These are phyloP conservation scores for Daubentonia madagascariensis DNA, from an alignment of 2,113 vertebrate genomes.

Conservation along the genomic window DNA sequence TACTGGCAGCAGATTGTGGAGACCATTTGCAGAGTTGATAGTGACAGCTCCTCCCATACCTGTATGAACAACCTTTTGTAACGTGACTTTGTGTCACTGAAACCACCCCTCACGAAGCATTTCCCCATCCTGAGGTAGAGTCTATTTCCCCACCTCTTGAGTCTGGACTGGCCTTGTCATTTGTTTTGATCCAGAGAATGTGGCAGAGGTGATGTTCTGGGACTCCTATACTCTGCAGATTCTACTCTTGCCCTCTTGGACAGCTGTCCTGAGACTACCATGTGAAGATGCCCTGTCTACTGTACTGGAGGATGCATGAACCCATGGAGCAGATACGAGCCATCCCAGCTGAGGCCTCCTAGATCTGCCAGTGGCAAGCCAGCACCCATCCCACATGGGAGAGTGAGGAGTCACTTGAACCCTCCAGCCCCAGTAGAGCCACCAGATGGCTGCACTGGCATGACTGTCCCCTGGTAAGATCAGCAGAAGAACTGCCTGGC, in stretches of 20 bases:
- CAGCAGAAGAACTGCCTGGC: background rate
- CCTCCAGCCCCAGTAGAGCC: background rate
- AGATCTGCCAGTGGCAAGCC: too few relatives aligned
- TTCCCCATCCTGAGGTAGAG: background rate
- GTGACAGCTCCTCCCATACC: background rate
- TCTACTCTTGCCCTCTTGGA: background rate
- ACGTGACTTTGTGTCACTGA: background rate
- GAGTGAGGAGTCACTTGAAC: background rate
- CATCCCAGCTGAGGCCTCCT: background rate
- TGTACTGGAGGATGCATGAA: background rate
- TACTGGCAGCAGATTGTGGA: background rate
- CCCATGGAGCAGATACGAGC: background rate
- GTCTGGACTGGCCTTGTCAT: background rate
- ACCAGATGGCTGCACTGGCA: too few relatives aligned
- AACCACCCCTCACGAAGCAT: too few relatives aligned
- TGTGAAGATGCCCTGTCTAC: background rate
- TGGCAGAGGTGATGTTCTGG: background rate
- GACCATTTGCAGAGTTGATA: background rate
- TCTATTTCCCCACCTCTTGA: background rate
- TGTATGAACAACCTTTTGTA: accelerated
- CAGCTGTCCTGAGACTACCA: background rate
- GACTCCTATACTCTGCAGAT: background rate
- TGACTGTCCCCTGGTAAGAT: background rate
- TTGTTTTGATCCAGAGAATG: background rate
- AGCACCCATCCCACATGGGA: accelerated